Evolutionary conservation across 2,888 invertebrate species (phyloP), one percentile per base, ranked within the genome.

Genomic region (Byasa hedistus): DNA sequence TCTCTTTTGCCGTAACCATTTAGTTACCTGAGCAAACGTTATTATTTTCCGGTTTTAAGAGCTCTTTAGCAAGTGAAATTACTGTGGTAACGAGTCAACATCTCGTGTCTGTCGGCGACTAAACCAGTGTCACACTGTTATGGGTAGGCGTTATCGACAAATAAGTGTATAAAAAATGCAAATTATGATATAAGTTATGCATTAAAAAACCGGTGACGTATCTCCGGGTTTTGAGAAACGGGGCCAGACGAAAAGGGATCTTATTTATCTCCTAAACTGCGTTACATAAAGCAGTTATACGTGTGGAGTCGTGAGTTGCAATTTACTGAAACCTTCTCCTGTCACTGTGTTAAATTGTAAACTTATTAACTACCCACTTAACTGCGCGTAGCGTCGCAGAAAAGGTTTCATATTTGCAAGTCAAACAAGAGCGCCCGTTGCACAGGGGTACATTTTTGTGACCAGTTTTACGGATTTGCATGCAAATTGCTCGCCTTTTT

Each of bases 391-490:
- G 23, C 32, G 19, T 23, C 17, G 21, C 54, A n/a, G 54, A 62
- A 17, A 54, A 52, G 44, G 12, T 54, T 48, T 52, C 10, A 36
- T 19, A 62, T 66, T 66, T 66, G 66, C 62, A 62, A 66, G 57
- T 61, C 44, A 61, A 57, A 66, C 60, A 24, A 58, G 36, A 51
- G 52, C 57, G 27, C 36, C 27, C 44, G 52, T 61, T 61, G 65
- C 52, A 36, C 56, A 23, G 48, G 48, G 61, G 52, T 52, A 52
- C 57, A 57, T 39, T 52, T 66, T 61, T 61, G 61, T 57, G 65
- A 52, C 57, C 52, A 52, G 27, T 57, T 57, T 57, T 61, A 57
- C 65, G 65, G 57, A 66, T 61, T 66, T 57, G 52, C 61, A 61
- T 61, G 51, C 21, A 66, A 61, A 57, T 61, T 61, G 56, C 36